Percentiles rank a stretch among this genome's conserved stretches.
phyloP scores from a whole-genome alignment of 2,113 vertebrate species.

The Amphilophus citrinellus region DNA sequence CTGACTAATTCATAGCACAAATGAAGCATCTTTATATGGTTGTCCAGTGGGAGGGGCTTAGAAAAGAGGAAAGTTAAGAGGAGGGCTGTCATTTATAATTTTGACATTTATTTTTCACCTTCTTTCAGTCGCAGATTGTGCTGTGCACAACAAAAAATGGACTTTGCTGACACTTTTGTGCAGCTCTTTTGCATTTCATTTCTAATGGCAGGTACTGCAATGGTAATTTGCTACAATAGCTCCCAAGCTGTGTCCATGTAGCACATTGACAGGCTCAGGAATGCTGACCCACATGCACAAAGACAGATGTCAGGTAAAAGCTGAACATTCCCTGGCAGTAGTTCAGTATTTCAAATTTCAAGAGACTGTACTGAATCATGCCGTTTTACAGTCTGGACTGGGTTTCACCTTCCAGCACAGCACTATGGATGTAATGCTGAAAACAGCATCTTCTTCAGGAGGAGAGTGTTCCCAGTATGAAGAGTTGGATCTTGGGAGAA shows the following conservation, averaged over 20 bases:
- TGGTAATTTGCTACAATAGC: conserved; percentile 34
- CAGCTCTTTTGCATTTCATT: conserved; percentile 54
- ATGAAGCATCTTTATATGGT: no score
- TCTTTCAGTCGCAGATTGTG: background rate
- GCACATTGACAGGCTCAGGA: conserved; percentile 20
- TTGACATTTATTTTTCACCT: background rate
- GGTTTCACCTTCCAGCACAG: conserved; percentile 12
- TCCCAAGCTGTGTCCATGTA: background rate
- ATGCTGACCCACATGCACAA: conserved; percentile 36
- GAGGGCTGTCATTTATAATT: background rate
- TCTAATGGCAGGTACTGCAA: conserved; percentile 15
- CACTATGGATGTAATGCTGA: conserved; percentile 22
- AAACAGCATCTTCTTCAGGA: background rate
- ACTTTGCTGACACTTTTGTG: conserved; percentile 5
- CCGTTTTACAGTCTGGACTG: conserved; percentile 22
- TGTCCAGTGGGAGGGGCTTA: no score
- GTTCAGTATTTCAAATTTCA: conserved; percentile 25
- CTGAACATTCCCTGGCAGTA: conserved; percentile 41
- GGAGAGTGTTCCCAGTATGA: background rate
- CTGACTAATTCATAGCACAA: no score
- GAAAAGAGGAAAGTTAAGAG: background rate
- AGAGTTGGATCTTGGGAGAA: background rate
- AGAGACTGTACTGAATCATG: conserved; percentile 10
- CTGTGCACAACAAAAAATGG: background rate
- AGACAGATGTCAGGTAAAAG: conserved; percentile 57